Percentiles rank a stretch among this genome's conserved stretches.
phyloP scores from a whole-genome alignment of 1,140 invertebrate genomes.

The Aphis gossypii region DNA sequence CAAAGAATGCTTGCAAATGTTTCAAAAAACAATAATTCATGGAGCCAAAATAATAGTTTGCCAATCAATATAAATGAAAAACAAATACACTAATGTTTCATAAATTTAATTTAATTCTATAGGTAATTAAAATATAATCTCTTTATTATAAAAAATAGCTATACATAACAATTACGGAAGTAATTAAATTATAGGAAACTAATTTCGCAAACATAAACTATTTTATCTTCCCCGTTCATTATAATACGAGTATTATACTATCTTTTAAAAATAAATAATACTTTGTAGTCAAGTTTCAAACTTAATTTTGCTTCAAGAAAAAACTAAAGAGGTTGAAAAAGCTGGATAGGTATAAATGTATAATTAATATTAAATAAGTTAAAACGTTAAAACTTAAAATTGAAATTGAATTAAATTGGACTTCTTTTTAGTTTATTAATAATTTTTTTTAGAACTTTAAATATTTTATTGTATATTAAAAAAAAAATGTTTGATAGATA shows the following conservation, averaged over 20 bases:
- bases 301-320: neutral
- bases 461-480: neutral
- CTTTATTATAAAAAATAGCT: neutral
- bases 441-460: neutral
- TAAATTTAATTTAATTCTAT: neutral
- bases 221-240: neutral
- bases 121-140: neutral
- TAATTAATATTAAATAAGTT: neutral
- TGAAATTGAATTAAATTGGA: neutral
- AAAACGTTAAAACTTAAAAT: neutral
- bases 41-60: neutral
- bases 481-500: neutral
- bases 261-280: constrained; percentile 7
- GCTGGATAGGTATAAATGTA: neutral
- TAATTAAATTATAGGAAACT: neutral
- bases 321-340: neutral
- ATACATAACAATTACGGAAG: neutral
- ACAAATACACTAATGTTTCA: neutral
- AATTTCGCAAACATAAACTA: neutral
- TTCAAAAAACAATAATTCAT: neutral
- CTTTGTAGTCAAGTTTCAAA: neutral
- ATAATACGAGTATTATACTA: neutral
- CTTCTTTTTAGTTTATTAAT: neutral
- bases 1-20: neutral
- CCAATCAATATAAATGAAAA: neutral